Percentiles rank a stretch among this genome's conserved stretches.
Evolutionary conservation across 2,113 vertebrate genomes (phyloP).

Genomic region (Osmerus mordax): DNA sequence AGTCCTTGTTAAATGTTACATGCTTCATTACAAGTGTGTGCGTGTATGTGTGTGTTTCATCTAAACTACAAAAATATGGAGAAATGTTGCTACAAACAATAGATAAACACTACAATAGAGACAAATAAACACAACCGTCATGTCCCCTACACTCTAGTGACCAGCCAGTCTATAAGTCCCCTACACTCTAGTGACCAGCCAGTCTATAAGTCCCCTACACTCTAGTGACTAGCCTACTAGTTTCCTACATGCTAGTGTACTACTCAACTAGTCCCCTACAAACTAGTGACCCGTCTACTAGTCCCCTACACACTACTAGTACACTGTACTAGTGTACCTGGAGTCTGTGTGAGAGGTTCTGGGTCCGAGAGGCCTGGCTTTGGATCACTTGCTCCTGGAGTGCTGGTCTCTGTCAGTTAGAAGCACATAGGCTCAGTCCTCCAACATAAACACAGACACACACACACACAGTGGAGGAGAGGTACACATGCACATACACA

Average conservation of each 20-base stretch:
- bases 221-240: not conserved
- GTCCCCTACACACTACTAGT: slow-evolving; percentile 2
- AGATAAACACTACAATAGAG: not conserved
- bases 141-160: not conserved
- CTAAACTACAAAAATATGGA: too few relatives aligned
- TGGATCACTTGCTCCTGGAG: slow-evolving; percentile 24
- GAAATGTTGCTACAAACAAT: too few relatives aligned
- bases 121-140: not conserved
- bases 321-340: slow-evolving; percentile 23
- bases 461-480: slow-evolving; percentile 1
- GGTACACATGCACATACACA: not conserved
- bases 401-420: slow-evolving; percentile 23
- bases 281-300: not conserved
- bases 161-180: not conserved
- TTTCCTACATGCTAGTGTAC: too few relatives aligned
- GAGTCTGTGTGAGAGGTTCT: slow-evolving; percentile 16
- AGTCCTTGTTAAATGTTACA: slow-evolving; percentile 32
- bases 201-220: not conserved
- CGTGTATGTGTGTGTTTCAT: not conserved
- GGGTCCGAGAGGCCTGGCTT: slow-evolving; percentile 24
- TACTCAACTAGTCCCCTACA: not conserved
- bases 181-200: not conserved
- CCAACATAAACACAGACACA: slow-evolving; percentile 12
- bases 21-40: slow-evolving; percentile 18
- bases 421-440: slow-evolving; percentile 8